Percentiles rank a stretch among this genome's conserved stretches.
These are phyloP conservation scores for Brachionus sp. DNA, from an alignment of 1,140 invertebrate species.

Conservation along the genomic window DNA sequence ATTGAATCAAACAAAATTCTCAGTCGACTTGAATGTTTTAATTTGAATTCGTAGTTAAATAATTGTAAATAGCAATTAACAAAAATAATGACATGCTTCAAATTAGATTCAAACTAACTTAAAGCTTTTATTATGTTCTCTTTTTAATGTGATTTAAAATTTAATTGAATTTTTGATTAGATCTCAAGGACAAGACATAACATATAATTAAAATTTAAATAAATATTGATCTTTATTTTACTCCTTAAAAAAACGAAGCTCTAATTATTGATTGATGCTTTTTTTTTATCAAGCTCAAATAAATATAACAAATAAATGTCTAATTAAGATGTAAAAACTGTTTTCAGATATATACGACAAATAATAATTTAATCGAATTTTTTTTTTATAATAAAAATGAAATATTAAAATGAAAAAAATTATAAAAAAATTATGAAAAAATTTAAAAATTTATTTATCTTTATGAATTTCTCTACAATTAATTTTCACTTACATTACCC, in stretches of 20 bases:
- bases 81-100: constrained; percentile 3
- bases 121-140: neutral
- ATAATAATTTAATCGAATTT: no score
- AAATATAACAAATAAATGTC: no score
- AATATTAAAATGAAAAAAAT: no score
- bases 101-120: neutral
- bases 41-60: neutral
- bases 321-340: no score
- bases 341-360: no score
- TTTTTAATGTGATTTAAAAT: neutral
- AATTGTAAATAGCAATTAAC: neutral
- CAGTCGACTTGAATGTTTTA: constrained; percentile 1
- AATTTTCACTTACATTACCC: no score
- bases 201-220: neutral
- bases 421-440: no score
- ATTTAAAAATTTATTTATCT: no score
- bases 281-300: no score
- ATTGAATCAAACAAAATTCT: neutral
- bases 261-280: neutral
- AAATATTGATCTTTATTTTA: neutral
- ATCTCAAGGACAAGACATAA: neutral
- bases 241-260: neutral
- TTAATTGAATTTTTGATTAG: neutral
- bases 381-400: no score
- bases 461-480: no score